Conservation (phyloP, 37 sponge, comb jelly and placozoan genomes). For the Mnemiopsis leidyi region DNA sequence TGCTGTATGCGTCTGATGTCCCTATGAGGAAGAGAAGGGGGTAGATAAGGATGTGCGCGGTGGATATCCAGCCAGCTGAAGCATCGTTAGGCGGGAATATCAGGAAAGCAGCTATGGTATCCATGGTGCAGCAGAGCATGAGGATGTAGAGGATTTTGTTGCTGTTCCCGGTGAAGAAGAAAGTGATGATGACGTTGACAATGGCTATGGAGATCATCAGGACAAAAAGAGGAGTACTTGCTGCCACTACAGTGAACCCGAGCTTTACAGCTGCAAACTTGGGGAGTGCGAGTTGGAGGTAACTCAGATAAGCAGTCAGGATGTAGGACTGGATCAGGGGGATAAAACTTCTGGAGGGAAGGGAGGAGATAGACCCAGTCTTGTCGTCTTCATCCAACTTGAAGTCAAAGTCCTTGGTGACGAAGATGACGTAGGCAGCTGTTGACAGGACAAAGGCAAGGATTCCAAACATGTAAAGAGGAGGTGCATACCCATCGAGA, state of each 20-base stretch:
- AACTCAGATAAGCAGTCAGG: conserved; percentile 48
- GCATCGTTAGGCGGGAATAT: conserved; percentile 50
- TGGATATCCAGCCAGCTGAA: neutral
- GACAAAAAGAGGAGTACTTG: conserved; percentile 41
- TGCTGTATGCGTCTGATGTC: conserved; percentile 55
- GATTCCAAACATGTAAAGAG: conserved; percentile 48
- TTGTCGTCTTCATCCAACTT: conserved; percentile 24
- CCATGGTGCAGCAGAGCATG: neutral
- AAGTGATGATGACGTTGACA: conserved; percentile 48
- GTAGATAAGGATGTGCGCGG: neutral
- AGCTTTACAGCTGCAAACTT: conserved; percentile 1
- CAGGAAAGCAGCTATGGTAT: conserved; percentile 31
- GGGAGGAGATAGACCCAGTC: neutral
- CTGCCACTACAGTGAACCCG: neutral
- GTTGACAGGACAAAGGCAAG: neutral
- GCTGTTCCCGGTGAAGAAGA: neutral
- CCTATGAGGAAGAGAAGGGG: conserved; percentile 27
- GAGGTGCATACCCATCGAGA: neutral
- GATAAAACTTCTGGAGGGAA: conserved; percentile 4
- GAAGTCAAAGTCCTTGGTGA: conserved; percentile 32
- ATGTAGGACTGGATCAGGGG: conserved; percentile 33
- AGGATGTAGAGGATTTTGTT: conserved; percentile 19
- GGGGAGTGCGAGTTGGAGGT: conserved; percentile 51
- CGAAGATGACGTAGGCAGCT: neutral
- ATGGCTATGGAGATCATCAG: conserved; percentile 63